Conservation (phyloP, 2,113 vertebrate genomes). For the Atrichornis clamosus region DNA sequence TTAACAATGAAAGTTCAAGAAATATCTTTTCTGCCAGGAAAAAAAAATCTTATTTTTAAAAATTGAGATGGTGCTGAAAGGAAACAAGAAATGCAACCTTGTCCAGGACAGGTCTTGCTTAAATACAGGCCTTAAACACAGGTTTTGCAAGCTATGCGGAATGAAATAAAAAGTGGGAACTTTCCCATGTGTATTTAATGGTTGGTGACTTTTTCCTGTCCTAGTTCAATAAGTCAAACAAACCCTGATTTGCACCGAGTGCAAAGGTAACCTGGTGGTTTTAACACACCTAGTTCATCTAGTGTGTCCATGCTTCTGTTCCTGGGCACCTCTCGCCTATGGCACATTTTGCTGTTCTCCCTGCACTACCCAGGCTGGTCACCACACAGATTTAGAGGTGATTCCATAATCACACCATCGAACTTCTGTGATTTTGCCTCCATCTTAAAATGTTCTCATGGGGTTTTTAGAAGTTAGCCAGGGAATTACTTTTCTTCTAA, state of each 20-base stretch:
- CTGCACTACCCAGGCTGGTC: neutral
- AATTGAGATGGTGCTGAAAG: neutral
- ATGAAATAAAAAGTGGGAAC: neutral
- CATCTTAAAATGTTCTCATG: neutral
- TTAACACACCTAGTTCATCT: neutral
- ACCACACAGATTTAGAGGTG: neutral
- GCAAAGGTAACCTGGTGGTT: neutral
- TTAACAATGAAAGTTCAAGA: neutral
- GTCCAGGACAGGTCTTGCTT: neutral
- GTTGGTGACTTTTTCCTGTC: neutral
- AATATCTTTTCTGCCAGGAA: neutral
- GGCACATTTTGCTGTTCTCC: neutral
- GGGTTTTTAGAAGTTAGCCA: neutral
- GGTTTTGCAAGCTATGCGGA: neutral
- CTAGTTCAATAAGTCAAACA: neutral
- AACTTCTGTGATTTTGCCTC: neutral
- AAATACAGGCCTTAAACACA: neutral
- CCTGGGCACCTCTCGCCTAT: neutral
- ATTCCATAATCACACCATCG: neutral
- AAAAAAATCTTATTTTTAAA: neutral
- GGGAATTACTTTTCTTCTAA: neutral
- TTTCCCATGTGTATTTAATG: accelerated
- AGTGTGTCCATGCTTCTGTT: neutral
- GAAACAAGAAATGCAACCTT: neutral
- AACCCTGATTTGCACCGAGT: neutral